Percentiles rank a stretch among this genome's conserved stretches.
Conservation (phyloP, 2,888 invertebrate genomes). For the Sinohyriopsis cumingii region DNA sequence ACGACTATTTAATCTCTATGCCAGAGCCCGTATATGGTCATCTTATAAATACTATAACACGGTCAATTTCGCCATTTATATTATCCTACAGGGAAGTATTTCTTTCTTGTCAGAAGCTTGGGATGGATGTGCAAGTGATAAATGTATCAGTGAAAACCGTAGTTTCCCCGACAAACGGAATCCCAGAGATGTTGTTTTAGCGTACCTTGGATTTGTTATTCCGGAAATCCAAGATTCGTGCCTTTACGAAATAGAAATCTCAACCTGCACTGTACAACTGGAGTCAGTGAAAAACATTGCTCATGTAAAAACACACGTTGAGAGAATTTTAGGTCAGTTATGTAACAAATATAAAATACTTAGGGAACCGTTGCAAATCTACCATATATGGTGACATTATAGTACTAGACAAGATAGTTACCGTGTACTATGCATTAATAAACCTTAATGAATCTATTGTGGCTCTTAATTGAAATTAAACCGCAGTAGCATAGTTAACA, state of each 20-base stretch:
- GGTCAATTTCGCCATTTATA: slow-evolving; percentile 46
- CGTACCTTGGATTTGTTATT: slow-evolving; percentile 42
- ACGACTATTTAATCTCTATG: slow-evolving; percentile 27
- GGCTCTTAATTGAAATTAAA: too few species aligned
- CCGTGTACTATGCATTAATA: slow-evolving; percentile 22
- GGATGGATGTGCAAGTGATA: slow-evolving; percentile 45
- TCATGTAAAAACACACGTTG: slow-evolving; percentile 35
- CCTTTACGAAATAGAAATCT: slow-evolving; percentile 12
- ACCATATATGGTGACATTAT: slow-evolving; percentile 21
- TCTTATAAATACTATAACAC: slow-evolving; percentile 47
- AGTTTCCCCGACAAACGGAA: slow-evolving; percentile 29
- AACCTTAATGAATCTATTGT: too few species aligned
- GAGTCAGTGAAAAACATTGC: slow-evolving; percentile 35
- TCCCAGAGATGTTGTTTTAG: slow-evolving; percentile 37
- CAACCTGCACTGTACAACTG: slow-evolving; percentile 25
- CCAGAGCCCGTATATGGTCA: slow-evolving; percentile 39
- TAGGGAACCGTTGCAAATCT: slow-evolving; percentile 22
- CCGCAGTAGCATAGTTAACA: too few species aligned
- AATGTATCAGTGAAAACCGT: slow-evolving; percentile 32
- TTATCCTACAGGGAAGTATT: slow-evolving; percentile 40
- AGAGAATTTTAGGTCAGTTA: slow-evolving; percentile 1
- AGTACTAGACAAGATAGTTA: slow-evolving; percentile 29
- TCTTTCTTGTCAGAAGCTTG: slow-evolving; percentile 45
- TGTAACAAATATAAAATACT: slow-evolving; percentile 33
- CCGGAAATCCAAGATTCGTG: slow-evolving; percentile 35